Base-by-base conservation (phyloP, 37 sponge, comb jelly and placozoan genomes). In the Ephydatia muelleri region DNA sequence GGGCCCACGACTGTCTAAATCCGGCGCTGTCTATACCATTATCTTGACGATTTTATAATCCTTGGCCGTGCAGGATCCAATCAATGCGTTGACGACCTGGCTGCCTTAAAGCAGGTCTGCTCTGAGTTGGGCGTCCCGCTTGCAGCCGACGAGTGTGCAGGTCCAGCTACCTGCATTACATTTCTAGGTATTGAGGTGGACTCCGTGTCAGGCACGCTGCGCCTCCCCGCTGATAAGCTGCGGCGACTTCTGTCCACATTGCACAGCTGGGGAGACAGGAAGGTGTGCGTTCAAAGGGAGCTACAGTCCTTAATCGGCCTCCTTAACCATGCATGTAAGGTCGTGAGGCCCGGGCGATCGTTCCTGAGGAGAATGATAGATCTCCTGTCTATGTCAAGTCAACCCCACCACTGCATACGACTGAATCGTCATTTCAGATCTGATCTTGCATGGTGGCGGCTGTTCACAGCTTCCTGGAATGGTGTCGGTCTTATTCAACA, bases 381-480 rank as follows among this genome's bases (percentile, higher is more conserved):
- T 26, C 35, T 32, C 22, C 12, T 32, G 35, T 67, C 68, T 21
- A 34, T 3, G 27, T 21, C 26, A 23, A 8, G 38, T 19, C 25
- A 65, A 2, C n/a, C 26, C 25, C 22, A 79, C 80, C 80, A 65
- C 80, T 79, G 30, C 26, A 34, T 79, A 28, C 81, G 69, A 8
- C 69, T 80, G 22, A 80, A 80, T 36, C 25, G 38, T 2, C 5
- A n/a, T 34, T 25, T 76, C 72, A 36, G 68, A 25, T 67, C 84
- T 37, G 84, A 84, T 74, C 39, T 84, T 3, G 33, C 26, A 0
- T 75, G 84, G 84, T 84, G 84, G 84, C 19, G 12, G 43, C 19
- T 43, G 16, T 84, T 84, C 27, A 9, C 19, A 25, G 22, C 77
- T 12, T 19, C 14, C 27, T 84, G 84, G 77, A 84, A 84, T 67